Percentiles rank a stretch among this genome's conserved stretches.
phyloP scores from a whole-genome alignment of 2,888 invertebrate species.

The Diarsia rubi region DNA sequence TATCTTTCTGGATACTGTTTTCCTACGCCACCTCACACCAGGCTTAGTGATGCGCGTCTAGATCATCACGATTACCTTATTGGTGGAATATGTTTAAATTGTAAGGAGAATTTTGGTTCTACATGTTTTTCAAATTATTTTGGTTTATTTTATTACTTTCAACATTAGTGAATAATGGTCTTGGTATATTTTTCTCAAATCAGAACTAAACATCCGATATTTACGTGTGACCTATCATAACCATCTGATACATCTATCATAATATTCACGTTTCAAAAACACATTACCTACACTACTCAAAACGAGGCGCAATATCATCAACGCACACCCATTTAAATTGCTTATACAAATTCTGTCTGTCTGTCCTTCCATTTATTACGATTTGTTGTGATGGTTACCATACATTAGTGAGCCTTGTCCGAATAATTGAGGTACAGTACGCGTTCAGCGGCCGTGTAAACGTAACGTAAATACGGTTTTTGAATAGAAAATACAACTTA shows the following conservation, averaged over 20 bases:
- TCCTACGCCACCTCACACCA: too few species aligned
- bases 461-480: neutral
- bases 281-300: neutral
- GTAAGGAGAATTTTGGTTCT: too few species aligned
- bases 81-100: too few species aligned
- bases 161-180: too few species aligned
- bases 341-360: conserved; percentile 61
- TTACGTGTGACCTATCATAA: neutral
- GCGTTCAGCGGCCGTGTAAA: conserved; percentile 4
- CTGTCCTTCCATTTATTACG: conserved; percentile 70
- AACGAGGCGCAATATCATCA: conserved; percentile 1
- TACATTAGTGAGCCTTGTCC: conserved; percentile 54
- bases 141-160: too few species aligned
- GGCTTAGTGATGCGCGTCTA: too few species aligned
- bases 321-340: conserved; percentile 46
- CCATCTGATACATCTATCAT: conserved; percentile 2
- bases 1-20: too few species aligned
- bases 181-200: too few species aligned
- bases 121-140: too few species aligned
- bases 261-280: neutral
- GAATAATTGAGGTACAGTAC: conserved; percentile 54
- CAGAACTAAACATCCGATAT: neutral
- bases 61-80: too few species aligned
- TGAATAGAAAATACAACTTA: neutral
- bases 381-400: conserved; percentile 69